Evolutionary conservation across 2,113 vertebrate species (phyloP).

Genomic region (Sialia sialis): DNA sequence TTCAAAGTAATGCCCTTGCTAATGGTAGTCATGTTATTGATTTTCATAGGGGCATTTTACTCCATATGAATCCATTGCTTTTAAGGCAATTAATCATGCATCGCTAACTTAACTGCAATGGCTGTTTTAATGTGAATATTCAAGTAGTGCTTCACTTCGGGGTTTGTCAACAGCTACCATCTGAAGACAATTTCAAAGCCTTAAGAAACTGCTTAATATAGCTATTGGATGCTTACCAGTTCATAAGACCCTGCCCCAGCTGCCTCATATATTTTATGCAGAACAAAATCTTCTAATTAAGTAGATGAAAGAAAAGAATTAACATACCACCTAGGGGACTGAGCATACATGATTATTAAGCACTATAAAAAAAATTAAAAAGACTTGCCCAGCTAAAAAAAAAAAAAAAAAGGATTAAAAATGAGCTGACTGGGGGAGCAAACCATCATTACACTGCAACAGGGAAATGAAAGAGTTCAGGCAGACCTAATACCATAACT

Average conservation of each 20-base stretch:
- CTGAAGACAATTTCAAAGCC: constrained; percentile 33
- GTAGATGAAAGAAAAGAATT: constrained; percentile 48
- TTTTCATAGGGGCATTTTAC: constrained; percentile 67
- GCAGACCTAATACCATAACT: background rate
- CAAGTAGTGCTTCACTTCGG: background rate
- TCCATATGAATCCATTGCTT: constrained; percentile 49
- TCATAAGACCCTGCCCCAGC: constrained; percentile 35
- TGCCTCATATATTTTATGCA: constrained; percentile 30
- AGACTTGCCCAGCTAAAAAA: background rate
- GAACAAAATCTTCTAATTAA: constrained; percentile 58
- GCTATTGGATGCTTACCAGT: constrained; percentile 42
- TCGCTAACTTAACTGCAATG: background rate
- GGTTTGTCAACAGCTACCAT: constrained; percentile 42
- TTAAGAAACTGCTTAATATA: constrained; percentile 38
- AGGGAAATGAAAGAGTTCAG: background rate
- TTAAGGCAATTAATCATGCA: constrained; percentile 51
- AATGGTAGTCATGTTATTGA: constrained; percentile 69
- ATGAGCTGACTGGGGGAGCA: background rate
- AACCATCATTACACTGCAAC: background rate
- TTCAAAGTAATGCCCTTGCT: constrained; percentile 61
- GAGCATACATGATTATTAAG: constrained; percentile 46
- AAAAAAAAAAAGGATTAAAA: constrained; percentile 9
- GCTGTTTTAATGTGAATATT: constrained; percentile 42
- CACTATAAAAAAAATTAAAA: background rate
- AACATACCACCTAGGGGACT: constrained; percentile 49